Base-by-base conservation (phyloP, 2,888 invertebrate species). In the Scaptomyza caliginosa region DNA sequence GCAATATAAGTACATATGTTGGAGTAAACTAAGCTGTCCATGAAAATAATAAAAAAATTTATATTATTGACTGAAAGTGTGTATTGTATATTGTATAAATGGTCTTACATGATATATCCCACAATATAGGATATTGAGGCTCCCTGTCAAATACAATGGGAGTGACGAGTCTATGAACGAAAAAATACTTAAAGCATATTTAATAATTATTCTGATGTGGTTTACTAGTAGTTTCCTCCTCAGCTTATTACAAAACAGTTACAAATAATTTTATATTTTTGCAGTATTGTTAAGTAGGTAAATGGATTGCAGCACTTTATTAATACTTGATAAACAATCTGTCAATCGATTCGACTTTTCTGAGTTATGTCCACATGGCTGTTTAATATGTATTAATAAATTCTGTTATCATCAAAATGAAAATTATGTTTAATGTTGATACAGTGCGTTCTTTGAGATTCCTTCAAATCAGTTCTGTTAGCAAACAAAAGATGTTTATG, bases 1-100 rank as follows among this genome's bases (percentile, higher is more conserved):
- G 62, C 79, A 71, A 74, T 66, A 74, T 78, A 78, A 78, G 78
- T 78, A 78, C 78, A 82, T 75, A 68, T 75, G 46, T 78, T 62
- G 71, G 63, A 70, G 60, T 69, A 67, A 66, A 70, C 67, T 73
- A 66, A 66, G 63, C 60, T 64, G 65, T 69, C 51, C 57, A 64
- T 57, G 57, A 65, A 77, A 77, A 63, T 69, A 32, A 70, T 70
- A 74, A 59, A 16, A 21, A 59, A 64, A 63, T 66, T 34, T 71
- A 62, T 66, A 54, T 62, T 68, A 46, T 55, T 74, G 57, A 60
- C 60, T 79, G 60, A 52, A 52, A 63, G 42, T 71, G 56, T 67
- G 56, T 57, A 54, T 73, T 67, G 56, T 57, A 54, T 73, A 51
- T 55, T 68, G 52, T 69, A 72, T 63, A 58, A 74, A 55, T 62